phyloP scores from a whole-genome alignment of 2,797 vertebrate species.

The Catamblyrhynchus diadema region DNA sequence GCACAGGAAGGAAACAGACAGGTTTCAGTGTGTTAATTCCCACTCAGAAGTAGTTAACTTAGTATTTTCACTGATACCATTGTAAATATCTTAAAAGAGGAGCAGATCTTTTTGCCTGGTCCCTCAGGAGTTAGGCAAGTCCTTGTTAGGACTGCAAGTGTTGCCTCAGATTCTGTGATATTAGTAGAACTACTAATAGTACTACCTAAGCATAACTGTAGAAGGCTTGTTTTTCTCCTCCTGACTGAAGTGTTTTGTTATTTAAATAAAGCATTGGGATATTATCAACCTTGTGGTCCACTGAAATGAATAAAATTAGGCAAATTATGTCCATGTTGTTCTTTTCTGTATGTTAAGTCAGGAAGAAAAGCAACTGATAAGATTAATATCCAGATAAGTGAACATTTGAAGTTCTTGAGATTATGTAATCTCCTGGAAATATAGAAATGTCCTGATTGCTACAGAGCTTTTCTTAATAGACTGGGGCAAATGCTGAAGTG shows the following conservation, averaged over 20 bases:
- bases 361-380: background rate
- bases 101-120: background rate
- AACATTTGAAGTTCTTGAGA: background rate
- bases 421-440: background rate
- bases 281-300: background rate
- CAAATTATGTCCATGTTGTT: background rate
- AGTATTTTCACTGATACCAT: background rate
- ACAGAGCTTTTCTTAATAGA: background rate
- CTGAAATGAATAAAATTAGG: background rate
- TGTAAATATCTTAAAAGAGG: background rate
- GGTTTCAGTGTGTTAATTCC: background rate
- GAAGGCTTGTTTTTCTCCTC: background rate
- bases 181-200: background rate
- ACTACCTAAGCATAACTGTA: accelerated
- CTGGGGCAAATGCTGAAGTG: background rate
- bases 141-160: accelerated
- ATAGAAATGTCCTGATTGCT: background rate
- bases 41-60: background rate
- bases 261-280: background rate
- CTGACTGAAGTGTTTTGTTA: background rate
- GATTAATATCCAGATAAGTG: background rate
- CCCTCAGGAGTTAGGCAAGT: background rate
- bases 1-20: background rate
- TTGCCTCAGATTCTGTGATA: background rate
- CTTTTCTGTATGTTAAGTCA: background rate